Percentiles rank a stretch among this genome's conserved stretches.
phyloP scores from a whole-genome alignment of 2,113 vertebrate genomes.

The Oreocharis arfaki region DNA sequence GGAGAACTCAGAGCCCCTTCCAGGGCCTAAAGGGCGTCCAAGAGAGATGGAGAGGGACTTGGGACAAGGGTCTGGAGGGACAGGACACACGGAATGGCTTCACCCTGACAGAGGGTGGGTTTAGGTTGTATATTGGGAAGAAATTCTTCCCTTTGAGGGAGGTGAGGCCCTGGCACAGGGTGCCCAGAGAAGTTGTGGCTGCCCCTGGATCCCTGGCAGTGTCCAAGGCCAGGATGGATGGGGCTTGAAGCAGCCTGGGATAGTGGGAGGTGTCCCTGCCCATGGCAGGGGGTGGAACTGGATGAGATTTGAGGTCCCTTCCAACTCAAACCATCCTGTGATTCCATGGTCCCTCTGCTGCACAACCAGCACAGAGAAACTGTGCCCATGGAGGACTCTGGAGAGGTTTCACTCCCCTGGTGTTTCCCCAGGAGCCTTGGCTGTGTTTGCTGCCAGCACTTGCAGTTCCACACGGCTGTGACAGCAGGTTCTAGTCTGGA shows the following conservation, averaged over 20 bases:
- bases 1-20: background rate
- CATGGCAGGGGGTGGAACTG: background rate
- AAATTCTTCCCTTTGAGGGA: background rate
- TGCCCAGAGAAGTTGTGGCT: background rate
- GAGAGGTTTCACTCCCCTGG: background rate
- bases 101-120: background rate
- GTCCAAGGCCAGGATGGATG: background rate
- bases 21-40: background rate
- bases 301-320: background rate
- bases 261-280: background rate
- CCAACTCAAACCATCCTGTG: background rate
- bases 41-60: background rate
- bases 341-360: background rate
- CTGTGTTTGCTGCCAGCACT: background rate
- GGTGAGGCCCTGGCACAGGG: background rate
- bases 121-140: background rate
- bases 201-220: background rate
- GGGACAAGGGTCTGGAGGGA: background rate
- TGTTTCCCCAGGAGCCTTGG: background rate
- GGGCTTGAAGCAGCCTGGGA: background rate
- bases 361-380: accelerated
- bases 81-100: background rate
- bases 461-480: background rate
- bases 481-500: background rate
- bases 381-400: accelerated